These are phyloP conservation scores for Cheilosia pagana DNA, from an alignment of 2,888 invertebrate genomes.

Conservation along the genomic window DNA sequence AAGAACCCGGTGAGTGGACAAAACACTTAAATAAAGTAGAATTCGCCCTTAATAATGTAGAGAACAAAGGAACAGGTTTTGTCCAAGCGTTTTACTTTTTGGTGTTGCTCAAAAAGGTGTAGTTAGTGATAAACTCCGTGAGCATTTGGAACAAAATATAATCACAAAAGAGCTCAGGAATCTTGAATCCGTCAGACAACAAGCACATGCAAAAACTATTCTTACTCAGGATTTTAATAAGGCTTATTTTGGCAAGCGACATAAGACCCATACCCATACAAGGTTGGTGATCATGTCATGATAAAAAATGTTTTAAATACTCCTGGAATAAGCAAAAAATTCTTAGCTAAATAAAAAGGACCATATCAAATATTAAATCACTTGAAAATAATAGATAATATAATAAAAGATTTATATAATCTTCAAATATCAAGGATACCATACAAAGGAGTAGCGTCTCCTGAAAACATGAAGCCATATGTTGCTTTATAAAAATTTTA, in stretches of 20 bases:
- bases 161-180: constrained; percentile 10
- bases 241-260: constrained; percentile 43
- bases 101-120: constrained; percentile 77
- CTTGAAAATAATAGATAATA: constrained; percentile 74
- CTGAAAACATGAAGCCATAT: constrained; percentile 32
- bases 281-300: constrained; percentile 68
- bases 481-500: background rate
- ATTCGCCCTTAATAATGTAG: constrained; percentile 76
- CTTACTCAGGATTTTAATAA: constrained; percentile 75
- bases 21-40: constrained; percentile 68
- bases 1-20: constrained; percentile 42
- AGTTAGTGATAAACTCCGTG: constrained; percentile 64
- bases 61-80: constrained; percentile 76
- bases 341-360: constrained; percentile 62
- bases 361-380: constrained; percentile 68
- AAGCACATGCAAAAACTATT: constrained; percentile 67
- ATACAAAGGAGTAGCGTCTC: constrained; percentile 39
- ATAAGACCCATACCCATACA: constrained; percentile 71
- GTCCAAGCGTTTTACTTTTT: constrained; percentile 77
- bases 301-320: constrained; percentile 75
- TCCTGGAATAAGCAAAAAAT: constrained; percentile 67
- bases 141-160: constrained; percentile 30
- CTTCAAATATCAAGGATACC: constrained; percentile 74
- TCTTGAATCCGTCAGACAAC: constrained; percentile 26
- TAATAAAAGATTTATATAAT: constrained; percentile 74